Base-by-base conservation (phyloP, 1,140 invertebrate genomes). In the Laodelphax striatellus region DNA sequence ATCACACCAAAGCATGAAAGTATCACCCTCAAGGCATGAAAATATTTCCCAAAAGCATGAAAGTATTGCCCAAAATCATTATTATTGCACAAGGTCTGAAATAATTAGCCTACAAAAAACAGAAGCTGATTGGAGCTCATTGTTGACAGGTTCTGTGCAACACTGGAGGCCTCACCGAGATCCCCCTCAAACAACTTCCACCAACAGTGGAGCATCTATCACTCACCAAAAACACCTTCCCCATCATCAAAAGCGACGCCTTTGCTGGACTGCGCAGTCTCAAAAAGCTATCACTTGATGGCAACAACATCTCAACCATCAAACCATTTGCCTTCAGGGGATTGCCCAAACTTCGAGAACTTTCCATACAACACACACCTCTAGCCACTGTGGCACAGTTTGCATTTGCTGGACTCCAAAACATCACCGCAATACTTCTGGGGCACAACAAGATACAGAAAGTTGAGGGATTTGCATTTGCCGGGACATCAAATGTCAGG, bases 321-420 rank as follows among this genome's bases (percentile, higher is more conserved):
- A 85, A 85, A 63, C 83, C 86, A 17, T 90, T 91, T 70, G 88
- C 88, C 21, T 91, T 92, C 70, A 80, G 87, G 13, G 88, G 88
- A 0, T 71, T 92, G 21, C 83, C 81, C 1, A 80, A 83, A 1
- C 76, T 92, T 1, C 78, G 81, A 44, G 86, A 89, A 64, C 76
- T 92, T 1, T 88, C 86, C 62, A 89, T 92, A 57, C 87, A 90
- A 67, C 82, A 90, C 53, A 90, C 88, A 0, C 86, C 88, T 0
- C 71, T 92, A 8, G 75, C 83, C 3, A 83, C 79, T 1, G 83
- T 91, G 13, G 82, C 87, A 5, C 81, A 83, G 34, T 91, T 90
- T 65, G 82, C 88, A 0, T 91, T 91, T 67, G 86, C 88, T 11
- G 86, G 87, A 0, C 71, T 91, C 5, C 87, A 90, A 68, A 90